Base-by-base conservation (phyloP, 2,888 invertebrate species). In the Dicyrtomina minuta region DNA sequence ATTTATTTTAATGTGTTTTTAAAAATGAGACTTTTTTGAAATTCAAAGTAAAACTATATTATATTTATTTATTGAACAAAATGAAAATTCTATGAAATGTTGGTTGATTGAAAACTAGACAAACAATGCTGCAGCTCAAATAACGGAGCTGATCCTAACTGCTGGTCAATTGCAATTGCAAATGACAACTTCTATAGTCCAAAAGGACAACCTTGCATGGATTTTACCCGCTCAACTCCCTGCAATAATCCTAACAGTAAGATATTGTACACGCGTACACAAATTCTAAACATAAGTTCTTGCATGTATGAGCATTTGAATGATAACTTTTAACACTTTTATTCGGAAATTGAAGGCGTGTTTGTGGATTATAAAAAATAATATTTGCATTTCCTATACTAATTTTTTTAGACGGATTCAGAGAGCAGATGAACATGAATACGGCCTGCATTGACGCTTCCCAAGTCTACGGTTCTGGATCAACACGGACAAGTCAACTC, bases 141-240 rank as follows among this genome's bases (percentile, higher is more conserved):
- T 27, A 65, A n/a, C n/a, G n/a, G n/a, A n/a, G n/a, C 12, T 17
- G 67, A 68, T 71, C 71, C 41, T 17, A 71, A 78, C 62, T 78
- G 77, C 27, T 78, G 74, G 75, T 26, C 69, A 0, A 76, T 78
- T 49, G 2, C 33, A 1, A 70, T 75, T 41, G 61, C 66, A 12
- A 56, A 26, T 17, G 77, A 78, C 59, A 44, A 61, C 10, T 75
- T 75, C 49, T 74, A 60, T 43, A 55, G 68, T 0, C 24, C 8
- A 51, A 6, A 6, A n/a, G 33, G 22, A 15, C 71, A 58, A 60
- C 59, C 64, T 20, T 78, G 77, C 65, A 73, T 78, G 70, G 74
- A 74, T 53, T 78, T 78, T 58, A 78, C 77, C 1, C 41, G 77
- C 39, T 78, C 77, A 0, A 78, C 77, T 0, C 66, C 77, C 12